A percentile compares a stretch with the other conserved stretches of the same genome.
phyloP scores from a whole-genome alignment of 2,888 invertebrate species.

The Pristionchus exspectatus region DNA sequence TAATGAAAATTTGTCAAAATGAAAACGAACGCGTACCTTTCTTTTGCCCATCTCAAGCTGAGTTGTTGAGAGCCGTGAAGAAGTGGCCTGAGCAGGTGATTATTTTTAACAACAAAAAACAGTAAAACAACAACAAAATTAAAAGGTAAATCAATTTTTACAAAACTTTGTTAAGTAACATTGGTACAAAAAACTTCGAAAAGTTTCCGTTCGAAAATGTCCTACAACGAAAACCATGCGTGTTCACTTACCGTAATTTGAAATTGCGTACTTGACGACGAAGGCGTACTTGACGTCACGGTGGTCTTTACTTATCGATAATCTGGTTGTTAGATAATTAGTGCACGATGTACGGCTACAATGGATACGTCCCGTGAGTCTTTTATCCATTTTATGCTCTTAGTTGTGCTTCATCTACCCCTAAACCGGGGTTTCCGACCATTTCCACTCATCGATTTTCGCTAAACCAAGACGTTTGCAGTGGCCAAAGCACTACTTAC shows the following conservation, averaged over 20 bases:
- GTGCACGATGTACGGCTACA: slow-evolving; percentile 50
- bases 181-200: neutral
- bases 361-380: slow-evolving; percentile 36
- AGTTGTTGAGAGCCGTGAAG: neutral
- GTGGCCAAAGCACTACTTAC: slow-evolving; percentile 50
- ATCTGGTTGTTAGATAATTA: neutral
- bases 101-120: neutral
- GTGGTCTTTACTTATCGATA: neutral
- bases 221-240: neutral
- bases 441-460: neutral
- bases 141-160: neutral
- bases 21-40: neutral
- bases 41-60: slow-evolving; percentile 8
- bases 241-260: neutral
- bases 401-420: no score
- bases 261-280: neutral
- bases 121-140: neutral
- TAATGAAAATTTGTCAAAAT: neutral
- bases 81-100: neutral
- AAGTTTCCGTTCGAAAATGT: neutral
- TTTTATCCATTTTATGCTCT: neutral
- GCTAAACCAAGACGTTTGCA: neutral
- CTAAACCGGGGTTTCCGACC: neutral
- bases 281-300: neutral
- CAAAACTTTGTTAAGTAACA: neutral